Conservation (phyloP, 2,113 vertebrate genomes). For the Muscicapa adusta region DNA sequence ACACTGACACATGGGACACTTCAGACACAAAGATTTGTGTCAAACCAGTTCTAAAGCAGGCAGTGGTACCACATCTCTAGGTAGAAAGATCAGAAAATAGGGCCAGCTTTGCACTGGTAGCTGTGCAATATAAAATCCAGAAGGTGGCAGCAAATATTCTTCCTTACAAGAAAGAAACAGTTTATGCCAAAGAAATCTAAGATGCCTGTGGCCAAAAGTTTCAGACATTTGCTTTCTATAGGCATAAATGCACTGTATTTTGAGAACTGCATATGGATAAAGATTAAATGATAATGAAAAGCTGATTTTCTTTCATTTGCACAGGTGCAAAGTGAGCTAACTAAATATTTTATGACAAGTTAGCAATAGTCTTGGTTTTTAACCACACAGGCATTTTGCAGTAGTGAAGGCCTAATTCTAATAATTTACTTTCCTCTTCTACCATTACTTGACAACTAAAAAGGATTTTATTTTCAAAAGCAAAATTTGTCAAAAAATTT, state of each 20-base stretch:
- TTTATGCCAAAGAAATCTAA: not conserved
- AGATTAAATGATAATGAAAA: not conserved
- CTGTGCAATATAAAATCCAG: constrained; percentile 4
- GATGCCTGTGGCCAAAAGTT: not conserved
- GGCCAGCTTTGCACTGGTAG: not conserved
- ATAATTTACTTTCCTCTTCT: not conserved
- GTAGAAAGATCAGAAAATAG: not conserved
- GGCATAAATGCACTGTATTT: not conserved
- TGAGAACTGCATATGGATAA: not conserved
- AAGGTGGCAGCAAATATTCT: constrained; percentile 66
- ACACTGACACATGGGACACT: not conserved
- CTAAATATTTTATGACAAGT: not conserved
- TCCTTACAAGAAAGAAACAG: not conserved
- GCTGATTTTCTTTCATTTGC: not conserved
- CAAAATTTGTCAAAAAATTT: not conserved
- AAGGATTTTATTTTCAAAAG: not conserved
- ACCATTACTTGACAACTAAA: not conserved
- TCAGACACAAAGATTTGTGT: not conserved
- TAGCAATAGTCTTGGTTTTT: not conserved
- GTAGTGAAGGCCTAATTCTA: not conserved
- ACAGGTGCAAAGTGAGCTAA: not conserved
- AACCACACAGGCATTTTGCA: not conserved
- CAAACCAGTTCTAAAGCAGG: not conserved
- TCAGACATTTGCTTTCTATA: not conserved
- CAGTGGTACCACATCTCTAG: not conserved